Evolutionary conservation across 2,113 vertebrate species (phyloP).

Genomic region (Bubo bubo): DNA sequence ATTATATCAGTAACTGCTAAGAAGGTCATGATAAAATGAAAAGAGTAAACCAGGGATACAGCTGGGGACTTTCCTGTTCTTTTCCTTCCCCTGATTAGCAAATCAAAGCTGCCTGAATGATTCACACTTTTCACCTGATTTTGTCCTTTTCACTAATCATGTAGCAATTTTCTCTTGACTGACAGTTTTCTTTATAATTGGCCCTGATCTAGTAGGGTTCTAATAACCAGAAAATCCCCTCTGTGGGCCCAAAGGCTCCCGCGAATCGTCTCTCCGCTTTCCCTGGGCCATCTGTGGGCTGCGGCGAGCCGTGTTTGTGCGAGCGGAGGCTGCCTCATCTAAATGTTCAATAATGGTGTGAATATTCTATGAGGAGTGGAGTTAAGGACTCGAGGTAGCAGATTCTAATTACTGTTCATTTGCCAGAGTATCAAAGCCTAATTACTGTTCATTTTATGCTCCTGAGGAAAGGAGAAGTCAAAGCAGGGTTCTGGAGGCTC

Average conservation of each 20-base stretch:
- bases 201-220: slow-evolving; percentile 99
- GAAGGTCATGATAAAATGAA: slow-evolving; percentile 98
- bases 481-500: slow-evolving; percentile 92
- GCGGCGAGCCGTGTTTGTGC: slow-evolving; percentile 85
- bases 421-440: slow-evolving; percentile 99
- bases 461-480: slow-evolving; percentile 92
- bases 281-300: slow-evolving; percentile 86
- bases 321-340: slow-evolving; percentile 93
- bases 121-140: slow-evolving; percentile 99
- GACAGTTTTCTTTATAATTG: slow-evolving; percentile 99
- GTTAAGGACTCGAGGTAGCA: slow-evolving; percentile 93
- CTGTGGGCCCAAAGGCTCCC: slow-evolving; percentile 94
- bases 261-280: slow-evolving; percentile 89
- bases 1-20: slow-evolving; percentile 93
- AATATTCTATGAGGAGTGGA: slow-evolving; percentile 96
- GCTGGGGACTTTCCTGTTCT: slow-evolving; percentile 95
- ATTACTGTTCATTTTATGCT: slow-evolving; percentile 99
- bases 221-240: slow-evolving; percentile 99
- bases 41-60: slow-evolving; percentile 93
- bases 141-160: slow-evolving; percentile 99
- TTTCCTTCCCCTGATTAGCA: slow-evolving; percentile 96
- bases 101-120: slow-evolving; percentile 99
- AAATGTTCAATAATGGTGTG: slow-evolving; percentile 97
- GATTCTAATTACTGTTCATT: slow-evolving; percentile 99
- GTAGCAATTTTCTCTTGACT: slow-evolving; percentile 98